Evolutionary conservation across 2,113 vertebrate genomes (phyloP), one percentile per base, ranked within the genome.

Genomic region (Arothron firmamentum): DNA sequence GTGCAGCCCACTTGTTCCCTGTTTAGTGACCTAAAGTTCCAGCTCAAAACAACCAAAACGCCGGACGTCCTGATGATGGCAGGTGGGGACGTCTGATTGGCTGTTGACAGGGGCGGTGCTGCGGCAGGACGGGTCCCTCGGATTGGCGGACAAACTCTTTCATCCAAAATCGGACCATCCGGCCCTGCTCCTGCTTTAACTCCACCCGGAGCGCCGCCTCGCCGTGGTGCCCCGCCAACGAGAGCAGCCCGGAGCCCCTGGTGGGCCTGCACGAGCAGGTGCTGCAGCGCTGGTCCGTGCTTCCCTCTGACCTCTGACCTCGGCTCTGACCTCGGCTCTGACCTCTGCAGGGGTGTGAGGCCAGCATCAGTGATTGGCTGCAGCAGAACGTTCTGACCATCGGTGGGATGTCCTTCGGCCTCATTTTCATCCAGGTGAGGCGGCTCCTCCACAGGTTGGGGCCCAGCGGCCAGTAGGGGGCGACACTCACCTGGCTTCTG

Each of bases 131-230:
- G 0, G 55, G 38, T 0, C 41, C 73, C 3, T 19, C 53, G 19
- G 86, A 91, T 64, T 91, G 90, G 90, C 42, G 65, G 59, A 61
- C 55, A 6, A 91, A 90, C 69, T 8, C 18, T 0, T 64, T 76
- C 49, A 64, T 91, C 43, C 16, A 56, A 47, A 57, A 3, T 3
- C 47, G 65, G 52, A 67, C 70, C 19, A 16, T 89, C 3, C 85
- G 84, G 16, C 90, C 90, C 0, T 91, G 89, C 66, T 89, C 88
- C 41, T 90, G 89, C 58, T 90, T 89, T 59, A 75, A n/a, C 3
- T 42, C 2, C 0, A 57, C 0, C 19, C 21, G 1, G 20, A 71
- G 55, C n/a, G n/a, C n/a, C 2, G 70, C 74, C 23, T 77, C 43
- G 0, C 17, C 51, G 3, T 74, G 41, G 67, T 89, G 88, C 52